phyloP scores from a whole-genome alignment of 2,113 vertebrate genomes.

The Lophotis ruficrista region DNA sequence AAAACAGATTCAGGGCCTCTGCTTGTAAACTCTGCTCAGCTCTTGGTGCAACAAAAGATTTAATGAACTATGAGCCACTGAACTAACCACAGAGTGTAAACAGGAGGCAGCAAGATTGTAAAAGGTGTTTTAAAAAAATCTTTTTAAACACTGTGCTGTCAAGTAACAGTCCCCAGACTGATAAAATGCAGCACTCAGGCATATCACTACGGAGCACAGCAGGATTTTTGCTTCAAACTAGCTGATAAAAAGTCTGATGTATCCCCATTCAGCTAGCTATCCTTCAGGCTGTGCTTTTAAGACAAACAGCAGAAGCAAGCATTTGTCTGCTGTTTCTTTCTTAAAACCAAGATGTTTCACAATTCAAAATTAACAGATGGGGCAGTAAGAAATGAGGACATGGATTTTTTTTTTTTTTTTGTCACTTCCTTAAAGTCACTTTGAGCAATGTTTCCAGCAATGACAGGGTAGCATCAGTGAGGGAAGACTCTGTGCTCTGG shows the following conservation, averaged over 20 bases:
- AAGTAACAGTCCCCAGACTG: slow-evolving; percentile 9
- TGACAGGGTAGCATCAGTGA: background rate
- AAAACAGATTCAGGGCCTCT: background rate
- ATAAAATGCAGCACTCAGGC: slow-evolving; percentile 30
- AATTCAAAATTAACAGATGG: slow-evolving; percentile 5
- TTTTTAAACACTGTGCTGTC: slow-evolving; percentile 16
- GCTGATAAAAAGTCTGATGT: slow-evolving; percentile 37
- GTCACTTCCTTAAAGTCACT: background rate
- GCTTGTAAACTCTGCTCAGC: background rate
- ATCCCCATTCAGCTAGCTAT: background rate
- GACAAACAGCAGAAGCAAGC: slow-evolving; percentile 35
- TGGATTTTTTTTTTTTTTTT: background rate
- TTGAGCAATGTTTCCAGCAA: background rate
- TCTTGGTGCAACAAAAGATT: background rate
- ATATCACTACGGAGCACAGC: slow-evolving; percentile 11
- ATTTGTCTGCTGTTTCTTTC: slow-evolving; percentile 34
- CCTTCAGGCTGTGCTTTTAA: slow-evolving; percentile 52
- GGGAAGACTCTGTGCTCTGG: background rate
- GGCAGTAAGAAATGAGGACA: slow-evolving; percentile 2
- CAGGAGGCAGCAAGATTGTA: background rate
- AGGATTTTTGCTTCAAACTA: slow-evolving; percentile 31
- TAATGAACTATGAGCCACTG: background rate
- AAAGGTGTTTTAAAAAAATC: background rate
- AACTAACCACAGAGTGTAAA: background rate
- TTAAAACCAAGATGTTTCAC: slow-evolving; percentile 9